These are phyloP conservation scores for Idris sp. DNA, from an alignment of 1,140 invertebrate genomes.

Conservation along the genomic window DNA sequence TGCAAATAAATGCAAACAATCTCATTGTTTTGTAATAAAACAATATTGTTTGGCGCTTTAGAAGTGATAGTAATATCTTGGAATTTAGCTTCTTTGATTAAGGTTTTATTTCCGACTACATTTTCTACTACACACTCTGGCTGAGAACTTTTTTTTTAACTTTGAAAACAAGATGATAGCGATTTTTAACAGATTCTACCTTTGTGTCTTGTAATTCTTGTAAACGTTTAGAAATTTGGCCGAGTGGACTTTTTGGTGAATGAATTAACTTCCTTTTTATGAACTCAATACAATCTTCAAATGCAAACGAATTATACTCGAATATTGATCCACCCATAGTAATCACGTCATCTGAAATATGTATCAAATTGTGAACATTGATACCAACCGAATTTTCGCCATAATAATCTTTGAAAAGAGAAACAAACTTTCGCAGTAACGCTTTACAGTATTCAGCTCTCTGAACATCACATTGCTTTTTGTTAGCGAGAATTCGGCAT, in stretches of 20 bases:
- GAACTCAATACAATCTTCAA: no score
- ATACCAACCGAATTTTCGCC: background rate
- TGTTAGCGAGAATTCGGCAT: constrained; percentile 7
- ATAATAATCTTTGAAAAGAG: background rate
- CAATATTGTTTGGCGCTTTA: constrained; percentile 8
- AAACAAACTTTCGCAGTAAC: constrained; percentile 18
- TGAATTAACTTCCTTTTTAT: constrained; percentile 6
- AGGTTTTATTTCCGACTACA: constrained; percentile 5
- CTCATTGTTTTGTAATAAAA: background rate
- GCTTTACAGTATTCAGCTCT: constrained; percentile 10
- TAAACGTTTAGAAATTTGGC: constrained; percentile 15
- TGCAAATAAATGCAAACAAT: background rate
- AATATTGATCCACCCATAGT: constrained; percentile 11
- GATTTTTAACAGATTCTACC: no score
- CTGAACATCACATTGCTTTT: constrained; percentile 5
- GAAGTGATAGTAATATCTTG: constrained; percentile 1
- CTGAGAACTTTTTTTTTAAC: background rate
- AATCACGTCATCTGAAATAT: no score
- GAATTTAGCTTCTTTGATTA: constrained; percentile 1
- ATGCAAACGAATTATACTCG: constrained; percentile 7
- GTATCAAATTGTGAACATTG: no score
- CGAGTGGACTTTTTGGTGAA: constrained; percentile 19
- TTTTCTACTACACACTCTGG: background rate
- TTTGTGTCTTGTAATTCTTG: constrained; percentile 5
- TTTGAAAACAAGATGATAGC: constrained; percentile 14